A percentile compares a stretch with the other conserved stretches of the same genome.
Evolutionary conservation across 2,797 vertebrate genomes (phyloP).

Genomic region (Typhlichthys subterraneus): DNA sequence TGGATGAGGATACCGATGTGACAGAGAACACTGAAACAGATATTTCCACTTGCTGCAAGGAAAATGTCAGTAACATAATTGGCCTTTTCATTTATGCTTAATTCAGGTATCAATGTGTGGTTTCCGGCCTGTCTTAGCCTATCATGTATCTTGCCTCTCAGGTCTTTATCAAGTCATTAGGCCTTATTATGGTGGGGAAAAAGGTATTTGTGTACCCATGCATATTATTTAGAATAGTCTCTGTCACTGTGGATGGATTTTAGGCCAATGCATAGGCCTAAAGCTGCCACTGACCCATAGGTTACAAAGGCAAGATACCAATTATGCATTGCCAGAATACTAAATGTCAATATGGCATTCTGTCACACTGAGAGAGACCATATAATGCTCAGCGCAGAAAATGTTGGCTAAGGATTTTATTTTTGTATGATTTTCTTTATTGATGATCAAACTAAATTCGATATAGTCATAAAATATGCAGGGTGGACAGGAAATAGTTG

Average conservation of each 20-base stretch:
- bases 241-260: conserved; percentile 9
- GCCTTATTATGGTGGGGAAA: neutral
- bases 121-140: conserved; percentile 3
- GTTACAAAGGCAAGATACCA: conserved; percentile 33
- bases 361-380: too few species aligned
- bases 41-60: neutral
- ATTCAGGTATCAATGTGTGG: conserved; percentile 12
- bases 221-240: neutral
- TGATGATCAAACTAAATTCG: too few species aligned
- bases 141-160: conserved; percentile 3
- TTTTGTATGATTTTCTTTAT: too few species aligned
- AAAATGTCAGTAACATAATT: conserved; percentile 5
- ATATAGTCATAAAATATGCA: too few species aligned
- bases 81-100: conserved; percentile 16
- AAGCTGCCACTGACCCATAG: conserved; percentile 13
- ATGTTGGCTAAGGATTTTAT: too few species aligned
- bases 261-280: conserved; percentile 7
- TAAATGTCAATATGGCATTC: neutral
- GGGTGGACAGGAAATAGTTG: conserved; percentile 6
- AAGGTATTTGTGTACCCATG: neutral
- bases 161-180: neutral
- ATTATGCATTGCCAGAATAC: conserved; percentile 28
- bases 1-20: too few species aligned
- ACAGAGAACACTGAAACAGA: neutral
- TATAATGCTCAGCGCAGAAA: too few species aligned